Base-by-base conservation (phyloP, 2,888 invertebrate genomes). In the Seira musarum region DNA sequence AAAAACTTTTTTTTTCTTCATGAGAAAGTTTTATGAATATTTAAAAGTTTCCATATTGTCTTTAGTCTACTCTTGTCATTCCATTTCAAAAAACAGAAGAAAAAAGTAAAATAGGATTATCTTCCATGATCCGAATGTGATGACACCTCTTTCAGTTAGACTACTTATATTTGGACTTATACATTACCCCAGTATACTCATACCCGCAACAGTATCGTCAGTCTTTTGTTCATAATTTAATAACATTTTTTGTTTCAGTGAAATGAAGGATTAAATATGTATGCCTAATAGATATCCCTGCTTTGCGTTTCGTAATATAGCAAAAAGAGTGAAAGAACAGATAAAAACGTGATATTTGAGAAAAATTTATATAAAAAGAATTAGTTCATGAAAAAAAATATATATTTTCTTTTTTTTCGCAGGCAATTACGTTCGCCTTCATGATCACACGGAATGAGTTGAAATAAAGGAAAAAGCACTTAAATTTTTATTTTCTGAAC, bases 261-360 rank as follows among this genome's bases (percentile, higher is more conserved):
- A 53, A 53, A 53, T 53, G 53, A 53, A 53, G 53, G 15, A 53
- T 53, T 53, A 53, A 53, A 53, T 53, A 53, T 53, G 53, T 30
- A 30, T 30, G 30, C 30, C 30, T 30, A 30, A 30, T 30, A 30
- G 30, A 30, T 30, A 5, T 30, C 8, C 8, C 30, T 30, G 2
- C 30, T 30, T 30, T n/a, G n/a, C n/a, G n/a, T n/a, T n/a, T n/a
- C n/a, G n/a, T 40, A 40, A 40, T 40, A 40, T 13, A 40, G 13
- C 40, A 6, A 40, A 40, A 40, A 40, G 13, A 13, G 40, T 40
- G 13, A 40, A 40, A 40, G 40, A 40, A 40, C 40, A 13, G 40
- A 6, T 40, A 13, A 40, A 40, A 8, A 40, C 13, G 6, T 40
- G 40, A 40, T 40, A 6, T 40, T 40, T 40, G 13, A 6, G 40